Base-by-base conservation (phyloP, 2,113 vertebrate species). In the Anguilla japonica region DNA sequence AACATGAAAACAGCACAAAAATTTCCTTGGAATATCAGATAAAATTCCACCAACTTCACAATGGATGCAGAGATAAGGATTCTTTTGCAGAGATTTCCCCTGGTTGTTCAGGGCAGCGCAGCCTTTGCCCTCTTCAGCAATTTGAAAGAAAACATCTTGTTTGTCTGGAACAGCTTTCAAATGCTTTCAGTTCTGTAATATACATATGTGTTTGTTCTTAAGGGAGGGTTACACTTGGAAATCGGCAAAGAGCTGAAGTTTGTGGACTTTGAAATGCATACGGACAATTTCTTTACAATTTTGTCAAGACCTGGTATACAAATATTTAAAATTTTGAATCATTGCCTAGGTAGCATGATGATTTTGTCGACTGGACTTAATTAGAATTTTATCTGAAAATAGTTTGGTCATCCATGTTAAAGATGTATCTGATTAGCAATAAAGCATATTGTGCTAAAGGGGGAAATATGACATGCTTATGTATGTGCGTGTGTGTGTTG, bases 141-240 rank as follows among this genome's bases (percentile, higher is more conserved):
- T 43, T n/a, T 41, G 40, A 40, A 80, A 71, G 41, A 86, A 50
- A 82, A 83, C 41, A 82, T 82, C 26, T 43, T 82, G 83, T 86
- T 83, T 83, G 41, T 46, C 13, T 83, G 15, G 14, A 41, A 41
- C n/a, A 75, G 2, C n/a, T 67, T 75, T 22, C 71, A 29, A 29
- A n/a, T 8, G 71, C 11, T 53, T 53, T 53, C 50, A 53, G 11
- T 53, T 53, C 9, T 53, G 50, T 53, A 14, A 53, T 2, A 53
- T 53, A 53, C 43, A 2, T 46, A 46, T 53, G 50, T 14, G 50
- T 53, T 14, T 53, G 50, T 53, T 53, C 50, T 53, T 11, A 14
- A 53, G 50, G 50, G 50, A 53, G 9, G 13, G 50, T 11, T 53
- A 11, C 50, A 11, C 50, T 13, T 14, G 50, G 50, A 53, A 46